Base-by-base conservation (phyloP, 2,888 invertebrate genomes). In the Drosophila fulvimacula region DNA sequence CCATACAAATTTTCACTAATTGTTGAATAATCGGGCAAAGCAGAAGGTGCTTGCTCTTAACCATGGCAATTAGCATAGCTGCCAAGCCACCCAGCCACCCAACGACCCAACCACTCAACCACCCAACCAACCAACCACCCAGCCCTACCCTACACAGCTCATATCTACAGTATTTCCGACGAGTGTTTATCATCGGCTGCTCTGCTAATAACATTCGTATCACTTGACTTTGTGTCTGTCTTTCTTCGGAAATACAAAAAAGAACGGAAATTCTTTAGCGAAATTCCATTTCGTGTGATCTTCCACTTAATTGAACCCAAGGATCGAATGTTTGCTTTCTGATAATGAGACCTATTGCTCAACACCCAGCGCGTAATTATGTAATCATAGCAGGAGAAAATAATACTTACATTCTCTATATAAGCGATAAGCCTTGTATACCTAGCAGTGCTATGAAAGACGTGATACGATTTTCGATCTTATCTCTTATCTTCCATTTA, bases 1-100 rank as follows among this genome's bases (percentile, higher is more conserved):
- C 49, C 10, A 24, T n/a, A 17, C 21, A 38, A 15, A 59, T 48
- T 39, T 38, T 6, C 63, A 44, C 27, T 69, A 63, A 75, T 69
- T 63, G 59, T 73, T 59, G 59, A 60, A 63, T 75, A 60, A 69
- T 69, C 70, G 42, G n/a, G n/a, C 30, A 48, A 17, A 2, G 19
- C 30, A 48, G 32, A 32, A 24, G 13, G 36, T 34, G 27, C 10
- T 34, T 27, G 2, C 27, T 17, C 17, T 6, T 44, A 27, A 11
- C 13, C 41, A 39, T 48, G 41, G 10, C 74, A 38, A 60, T 67
- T 52, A 67, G 59, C 73, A 66, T 46, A 41, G 46, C 21, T 5
- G 19, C 13, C 24, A 15, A 7, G 30, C 30, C 30, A 30, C 30
- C 30, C 30, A n/a, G 10, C 27, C 39, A 30, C 27, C 27, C 27